Evolutionary conservation across 1,140 invertebrate species (phyloP), one percentile per base, ranked within the genome.

Genomic region (Drosophila suzukii): DNA sequence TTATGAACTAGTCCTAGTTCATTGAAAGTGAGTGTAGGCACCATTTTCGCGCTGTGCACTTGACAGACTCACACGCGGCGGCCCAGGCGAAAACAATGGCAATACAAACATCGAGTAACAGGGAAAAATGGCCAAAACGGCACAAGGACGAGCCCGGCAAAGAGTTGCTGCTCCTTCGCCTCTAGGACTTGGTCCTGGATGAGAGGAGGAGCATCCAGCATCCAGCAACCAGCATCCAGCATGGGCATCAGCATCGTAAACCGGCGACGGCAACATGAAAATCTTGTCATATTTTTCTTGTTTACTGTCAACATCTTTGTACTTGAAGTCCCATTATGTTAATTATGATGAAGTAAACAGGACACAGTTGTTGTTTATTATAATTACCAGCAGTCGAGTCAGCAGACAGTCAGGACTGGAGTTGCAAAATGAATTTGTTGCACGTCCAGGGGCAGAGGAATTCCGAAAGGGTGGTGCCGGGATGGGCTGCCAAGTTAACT

Each of bases 241-340:
- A 34, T 34, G 6, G 8, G 32, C 32, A 34, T 34, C 32, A 8
- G 8, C 50, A 62, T 78, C 71, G 71, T 80, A 82, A 80, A 76
- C 57, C 55, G 63, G 53, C 80, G 70, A 81, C 60, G 72, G 63
- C 63, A 89, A 90, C 83, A 90, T 90, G 85, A 78, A 88, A 88
- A 88, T 88, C 84, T 88, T 88, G 83, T 88, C 83, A 88, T 88
- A 88, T 88, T 88, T 88, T 88, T 88, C 83, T 89, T 88, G 84
- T 88, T 88, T 88, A 89, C 83, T 89, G 81, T 88, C 83, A 88
- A 88, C 83, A 88, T 89, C 80, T 90, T 90, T 88, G 84, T 88
- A 88, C 83, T 88, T 88, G 80, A 89, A 88, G 83, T 88, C 84
- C 83, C 84, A 88, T 88, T 88, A 88, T 88, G 83, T 89, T 88